Conservation (phyloP, 2,113 vertebrate species). For the Ceyx melanurus region DNA sequence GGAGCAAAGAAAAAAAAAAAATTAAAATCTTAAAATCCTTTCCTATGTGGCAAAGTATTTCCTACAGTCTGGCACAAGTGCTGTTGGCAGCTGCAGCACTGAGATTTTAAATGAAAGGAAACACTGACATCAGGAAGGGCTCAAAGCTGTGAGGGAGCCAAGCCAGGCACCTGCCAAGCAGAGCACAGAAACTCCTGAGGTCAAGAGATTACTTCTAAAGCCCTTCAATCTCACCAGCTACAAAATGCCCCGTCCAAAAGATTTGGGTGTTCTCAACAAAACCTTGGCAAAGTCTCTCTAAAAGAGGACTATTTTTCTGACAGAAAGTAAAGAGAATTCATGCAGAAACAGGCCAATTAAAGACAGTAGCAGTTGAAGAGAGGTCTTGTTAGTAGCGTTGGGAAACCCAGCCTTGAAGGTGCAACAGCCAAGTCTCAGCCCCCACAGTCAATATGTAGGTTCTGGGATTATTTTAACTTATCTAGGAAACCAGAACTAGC, state of each 20-base stretch:
- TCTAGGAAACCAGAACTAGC: neutral
- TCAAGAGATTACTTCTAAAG: slow-evolving; percentile 29
- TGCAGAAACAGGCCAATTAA: slow-evolving; percentile 65
- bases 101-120: slow-evolving; percentile 45
- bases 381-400: neutral
- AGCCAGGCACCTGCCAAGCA: slow-evolving; percentile 38
- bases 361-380: slow-evolving; percentile 28
- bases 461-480: neutral
- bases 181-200: neutral
- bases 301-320: slow-evolving; percentile 68
- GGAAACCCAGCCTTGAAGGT: neutral
- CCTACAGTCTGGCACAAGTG: neutral
- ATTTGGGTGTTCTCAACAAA: slow-evolving; percentile 8
- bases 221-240: neutral
- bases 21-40: neutral
- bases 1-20: neutral
- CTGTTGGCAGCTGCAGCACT: slow-evolving; percentile 11
- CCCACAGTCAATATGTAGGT: neutral
- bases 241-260: neutral
- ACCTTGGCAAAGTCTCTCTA: slow-evolving; percentile 30
- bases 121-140: slow-evolving; percentile 9
- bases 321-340: slow-evolving; percentile 53
- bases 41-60: neutral
- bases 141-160: slow-evolving; percentile 38
- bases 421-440: neutral